A percentile compares a stretch with the other conserved stretches of the same genome.
Evolutionary conservation across 2,113 vertebrate species (phyloP).

Genomic region (Alethe castanea): DNA sequence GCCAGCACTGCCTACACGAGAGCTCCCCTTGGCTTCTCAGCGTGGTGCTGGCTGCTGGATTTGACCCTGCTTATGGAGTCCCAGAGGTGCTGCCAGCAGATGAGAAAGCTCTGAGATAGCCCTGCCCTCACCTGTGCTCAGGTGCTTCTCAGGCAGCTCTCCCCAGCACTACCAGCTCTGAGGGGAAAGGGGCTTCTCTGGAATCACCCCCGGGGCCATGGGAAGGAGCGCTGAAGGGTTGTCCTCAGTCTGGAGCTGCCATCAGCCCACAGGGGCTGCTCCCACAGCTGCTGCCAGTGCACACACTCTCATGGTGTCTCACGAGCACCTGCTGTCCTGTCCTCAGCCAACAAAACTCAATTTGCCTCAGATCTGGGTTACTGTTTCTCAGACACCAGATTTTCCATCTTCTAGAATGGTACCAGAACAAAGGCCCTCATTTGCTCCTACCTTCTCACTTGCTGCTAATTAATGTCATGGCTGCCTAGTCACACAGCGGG

Average conservation of each 20-base stretch:
- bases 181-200: neutral
- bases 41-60: neutral
- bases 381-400: neutral
- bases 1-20: rapidly evolving
- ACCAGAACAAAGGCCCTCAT: neutral
- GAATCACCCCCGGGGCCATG: rapidly evolving
- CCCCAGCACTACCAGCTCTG: neutral
- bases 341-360: neutral
- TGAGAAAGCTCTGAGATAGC: neutral
- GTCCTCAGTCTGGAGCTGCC: rapidly evolving
- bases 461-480: neutral
- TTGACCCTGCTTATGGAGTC: neutral
- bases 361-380: neutral
- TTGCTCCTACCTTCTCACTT: neutral
- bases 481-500: neutral
- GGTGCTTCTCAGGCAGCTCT: neutral
- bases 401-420: neutral
- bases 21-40: neutral
- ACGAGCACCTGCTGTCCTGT: neutral
- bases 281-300: rapidly evolving
- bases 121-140: neutral
- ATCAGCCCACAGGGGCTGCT: neutral
- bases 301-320: rapidly evolving
- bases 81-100: neutral
- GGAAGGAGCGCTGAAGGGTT: neutral